A percentile compares a stretch with the other conserved stretches of the same genome.
Evolutionary conservation across 2,888 invertebrate genomes (phyloP).

Genomic region (Phymatocera aterrima): DNA sequence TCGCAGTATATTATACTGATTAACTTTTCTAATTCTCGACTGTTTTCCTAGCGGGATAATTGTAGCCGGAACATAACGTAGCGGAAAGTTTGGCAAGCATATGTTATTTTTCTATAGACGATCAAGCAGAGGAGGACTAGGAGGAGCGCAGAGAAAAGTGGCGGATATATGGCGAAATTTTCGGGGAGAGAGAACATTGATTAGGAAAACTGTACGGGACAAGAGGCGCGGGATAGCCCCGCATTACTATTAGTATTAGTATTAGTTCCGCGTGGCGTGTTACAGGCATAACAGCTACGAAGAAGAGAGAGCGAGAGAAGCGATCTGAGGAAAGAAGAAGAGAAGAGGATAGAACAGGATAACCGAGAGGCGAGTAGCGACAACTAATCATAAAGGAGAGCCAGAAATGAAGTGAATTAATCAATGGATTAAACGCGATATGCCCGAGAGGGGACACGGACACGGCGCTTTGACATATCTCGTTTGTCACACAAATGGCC

Average conservation of each 20-base stretch:
- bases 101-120: constrained; percentile 16
- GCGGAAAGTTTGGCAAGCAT: constrained; percentile 34
- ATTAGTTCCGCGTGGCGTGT: constrained; percentile 27
- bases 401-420: constrained; percentile 70
- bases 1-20: neutral
- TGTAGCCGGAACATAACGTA: neutral
- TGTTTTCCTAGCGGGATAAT: constrained; percentile 7
- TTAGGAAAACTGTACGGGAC: constrained; percentile 38
- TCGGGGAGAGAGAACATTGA: constrained; percentile 22
- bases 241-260: constrained; percentile 14
- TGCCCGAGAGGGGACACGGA: constrained; percentile 54
- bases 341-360: neutral
- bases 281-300: neutral
- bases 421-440: constrained; percentile 70
- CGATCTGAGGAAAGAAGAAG: neutral
- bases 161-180: neutral
- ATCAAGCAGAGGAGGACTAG: constrained; percentile 47
- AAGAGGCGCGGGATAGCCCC: constrained; percentile 4
- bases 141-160: constrained; percentile 61
- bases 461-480: constrained; percentile 67
- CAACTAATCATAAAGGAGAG: constrained; percentile 70
- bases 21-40: constrained; percentile 21
- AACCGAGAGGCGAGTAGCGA: constrained; percentile 37
- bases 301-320: neutral
- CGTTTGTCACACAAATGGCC: constrained; percentile 73